Conservation (phyloP, 2,113 vertebrate species). For the Macquaria ambigua region DNA sequence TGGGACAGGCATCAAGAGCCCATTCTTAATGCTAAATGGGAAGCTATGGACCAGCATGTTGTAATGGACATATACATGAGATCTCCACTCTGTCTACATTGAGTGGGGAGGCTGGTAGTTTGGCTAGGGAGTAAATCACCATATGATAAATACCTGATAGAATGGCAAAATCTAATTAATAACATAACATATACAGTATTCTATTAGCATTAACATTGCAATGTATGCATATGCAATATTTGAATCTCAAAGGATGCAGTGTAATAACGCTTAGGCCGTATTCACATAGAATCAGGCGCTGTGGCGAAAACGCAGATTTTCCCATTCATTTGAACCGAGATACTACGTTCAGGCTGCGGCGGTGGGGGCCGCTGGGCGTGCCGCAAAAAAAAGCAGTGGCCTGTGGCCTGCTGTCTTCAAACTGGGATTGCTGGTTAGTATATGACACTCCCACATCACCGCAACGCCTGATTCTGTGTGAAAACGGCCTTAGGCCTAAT, state of each 20-base stretch:
- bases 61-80: constrained; percentile 24
- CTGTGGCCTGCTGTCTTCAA: no score
- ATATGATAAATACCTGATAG: neutral
- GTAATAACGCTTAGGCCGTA: no score
- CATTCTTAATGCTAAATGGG: constrained; percentile 35
- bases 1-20: constrained; percentile 52
- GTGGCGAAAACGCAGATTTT: no score
- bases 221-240: neutral
- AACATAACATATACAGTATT: neutral
- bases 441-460: no score
- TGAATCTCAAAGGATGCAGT: neutral
- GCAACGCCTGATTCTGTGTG: no score
- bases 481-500: neutral
- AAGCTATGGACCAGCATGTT: constrained; percentile 24
- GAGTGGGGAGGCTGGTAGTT: neutral
- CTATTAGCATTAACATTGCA: no score
- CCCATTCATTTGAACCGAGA: no score
- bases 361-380: no score
- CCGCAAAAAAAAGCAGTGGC: no score
- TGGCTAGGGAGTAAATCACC: neutral
- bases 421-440: no score
- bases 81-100: neutral
- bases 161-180: neutral
- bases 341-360: no score
- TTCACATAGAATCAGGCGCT: no score